Conservation (phyloP, 2,888 invertebrate genomes). For the Amorpha juglandis region DNA sequence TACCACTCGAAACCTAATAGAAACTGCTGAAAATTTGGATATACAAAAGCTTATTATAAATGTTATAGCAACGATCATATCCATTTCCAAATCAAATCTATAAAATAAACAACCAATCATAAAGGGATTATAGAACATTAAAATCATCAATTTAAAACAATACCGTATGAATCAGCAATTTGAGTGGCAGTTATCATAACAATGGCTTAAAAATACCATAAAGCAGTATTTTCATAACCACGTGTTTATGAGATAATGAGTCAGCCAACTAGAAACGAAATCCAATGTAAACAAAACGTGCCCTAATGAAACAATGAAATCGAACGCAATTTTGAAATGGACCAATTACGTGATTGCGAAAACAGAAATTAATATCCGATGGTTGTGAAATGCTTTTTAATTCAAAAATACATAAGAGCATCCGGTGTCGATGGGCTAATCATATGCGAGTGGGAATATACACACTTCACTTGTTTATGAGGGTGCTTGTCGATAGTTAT, state of each 20-base stretch:
- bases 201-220: slow-evolving; percentile 9
- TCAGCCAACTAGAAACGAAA: background rate
- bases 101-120: background rate
- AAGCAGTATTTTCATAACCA: background rate
- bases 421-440: slow-evolving; percentile 24
- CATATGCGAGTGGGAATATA: slow-evolving; percentile 2
- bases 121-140: background rate
- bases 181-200: background rate
- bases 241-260: background rate
- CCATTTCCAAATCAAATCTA: background rate
- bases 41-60: background rate
- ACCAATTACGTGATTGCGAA: slow-evolving; percentile 57
- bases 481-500: background rate
- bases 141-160: background rate
- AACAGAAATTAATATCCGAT: slow-evolving; percentile 62
- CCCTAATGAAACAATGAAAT: slow-evolving; percentile 49
- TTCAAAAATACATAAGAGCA: slow-evolving; percentile 4
- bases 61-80: background rate
- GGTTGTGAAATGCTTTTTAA: slow-evolving; percentile 45
- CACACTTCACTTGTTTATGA: background rate
- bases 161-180: background rate
- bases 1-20: no score
- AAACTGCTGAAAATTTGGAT: no score
- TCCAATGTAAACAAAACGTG: slow-evolving; percentile 5
- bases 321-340: slow-evolving; percentile 44